These are phyloP conservation scores for Meloidogyne hapla DNA, from an alignment of 1,140 invertebrate species.

Conservation along the genomic window DNA sequence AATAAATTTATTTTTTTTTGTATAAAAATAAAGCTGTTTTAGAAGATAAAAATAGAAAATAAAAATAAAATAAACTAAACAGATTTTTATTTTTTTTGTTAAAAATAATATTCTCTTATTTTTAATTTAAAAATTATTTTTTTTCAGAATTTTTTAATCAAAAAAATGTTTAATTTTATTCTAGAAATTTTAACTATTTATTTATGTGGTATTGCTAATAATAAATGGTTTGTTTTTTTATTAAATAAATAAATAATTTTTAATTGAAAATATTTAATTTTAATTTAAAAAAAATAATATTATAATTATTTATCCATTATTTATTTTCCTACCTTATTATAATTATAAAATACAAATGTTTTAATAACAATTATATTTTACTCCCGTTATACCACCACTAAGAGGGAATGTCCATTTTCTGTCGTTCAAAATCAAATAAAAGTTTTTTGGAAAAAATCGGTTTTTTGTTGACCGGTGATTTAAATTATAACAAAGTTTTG, in stretches of 20 bases:
- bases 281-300: neutral
- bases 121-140: neutral
- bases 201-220: neutral
- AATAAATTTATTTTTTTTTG: neutral
- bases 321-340: no score
- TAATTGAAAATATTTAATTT: neutral
- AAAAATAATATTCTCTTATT: neutral
- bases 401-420: no score
- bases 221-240: neutral
- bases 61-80: neutral
- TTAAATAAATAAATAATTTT: constrained; percentile 9
- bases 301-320: no score
- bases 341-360: no score
- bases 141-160: neutral
- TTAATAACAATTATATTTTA: no score
- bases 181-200: neutral
- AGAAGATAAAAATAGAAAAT: no score
- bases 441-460: no score
- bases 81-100: neutral
- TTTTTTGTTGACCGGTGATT: no score
- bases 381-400: no score
- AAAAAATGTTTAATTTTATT: neutral
- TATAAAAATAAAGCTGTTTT: no score
- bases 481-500: no score
- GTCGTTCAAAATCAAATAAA: no score